Evolutionary conservation across 2,888 invertebrate species (phyloP).

Genomic region (Eristalis pertinax): DNA sequence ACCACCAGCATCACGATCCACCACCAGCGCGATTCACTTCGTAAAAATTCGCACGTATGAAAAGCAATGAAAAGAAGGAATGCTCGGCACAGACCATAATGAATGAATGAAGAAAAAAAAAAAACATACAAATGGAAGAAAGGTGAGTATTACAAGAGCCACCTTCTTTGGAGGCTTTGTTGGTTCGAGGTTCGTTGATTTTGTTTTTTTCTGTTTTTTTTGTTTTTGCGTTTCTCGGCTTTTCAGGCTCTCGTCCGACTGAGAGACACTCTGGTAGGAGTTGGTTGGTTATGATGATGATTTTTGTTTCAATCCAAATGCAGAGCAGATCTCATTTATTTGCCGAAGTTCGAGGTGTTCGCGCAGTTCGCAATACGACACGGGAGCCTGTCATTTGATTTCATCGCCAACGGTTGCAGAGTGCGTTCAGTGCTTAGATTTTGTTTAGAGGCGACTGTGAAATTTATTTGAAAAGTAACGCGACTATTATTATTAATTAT

Average conservation of each 20-base stretch:
- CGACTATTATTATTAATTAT: background rate
- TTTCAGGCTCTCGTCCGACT: conserved; percentile 10
- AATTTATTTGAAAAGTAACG: background rate
- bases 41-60: conserved; percentile 54
- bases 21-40: conserved; percentile 31
- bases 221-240: conserved; percentile 3
- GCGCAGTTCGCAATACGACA: conserved; percentile 74
- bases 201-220: conserved; percentile 26
- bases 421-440: conserved; percentile 9
- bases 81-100: conserved; percentile 29
- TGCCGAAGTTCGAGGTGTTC: conserved; percentile 80
- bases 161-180: conserved; percentile 58
- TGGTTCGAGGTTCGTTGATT: conserved; percentile 19
- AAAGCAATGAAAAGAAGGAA: conserved; percentile 22
- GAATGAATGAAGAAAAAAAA: conserved; percentile 60
- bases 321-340: conserved; percentile 80
- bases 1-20: conserved; percentile 5
- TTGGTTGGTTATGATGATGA: conserved; percentile 61
- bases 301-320: conserved; percentile 79
- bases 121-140: conserved; percentile 43
- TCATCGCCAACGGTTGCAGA: conserved; percentile 22
- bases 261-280: conserved; percentile 44
- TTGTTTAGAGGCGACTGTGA: background rate
- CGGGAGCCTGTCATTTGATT: conserved; percentile 15
- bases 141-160: conserved; percentile 67